Conservation (phyloP, 2,113 vertebrate genomes). For the Mesitornis unicolor region DNA sequence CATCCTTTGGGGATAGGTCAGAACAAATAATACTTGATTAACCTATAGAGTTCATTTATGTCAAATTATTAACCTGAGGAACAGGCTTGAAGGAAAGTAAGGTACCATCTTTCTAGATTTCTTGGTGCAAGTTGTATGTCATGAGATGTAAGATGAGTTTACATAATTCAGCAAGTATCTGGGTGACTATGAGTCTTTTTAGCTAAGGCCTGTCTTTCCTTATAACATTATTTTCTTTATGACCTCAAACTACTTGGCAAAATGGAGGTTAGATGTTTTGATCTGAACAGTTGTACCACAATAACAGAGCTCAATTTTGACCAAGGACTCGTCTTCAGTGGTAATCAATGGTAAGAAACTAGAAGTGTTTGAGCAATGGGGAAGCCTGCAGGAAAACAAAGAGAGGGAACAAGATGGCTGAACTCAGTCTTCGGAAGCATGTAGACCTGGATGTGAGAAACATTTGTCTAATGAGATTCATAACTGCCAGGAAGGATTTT, state of each 20-base stretch:
- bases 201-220: background rate
- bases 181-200: background rate
- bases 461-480: background rate
- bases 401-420: background rate
- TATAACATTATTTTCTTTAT: background rate
- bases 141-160: background rate
- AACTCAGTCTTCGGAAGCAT: background rate
- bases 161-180: background rate
- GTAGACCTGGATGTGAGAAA: background rate
- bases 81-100: background rate
- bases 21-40: background rate
- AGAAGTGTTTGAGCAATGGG: background rate
- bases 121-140: accelerated
- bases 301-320: background rate
- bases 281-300: background rate
- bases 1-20: background rate
- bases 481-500: background rate
- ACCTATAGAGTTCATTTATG: background rate
- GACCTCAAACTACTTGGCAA: background rate
- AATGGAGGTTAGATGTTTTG: background rate
- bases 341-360: background rate
- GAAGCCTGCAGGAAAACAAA: background rate
- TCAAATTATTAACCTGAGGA: background rate
- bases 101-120: background rate
- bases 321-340: background rate